Percentiles rank a stretch among this genome's conserved stretches.
Evolutionary conservation across 2,888 invertebrate genomes (phyloP).

Genomic region (Caenorhabditis sp.): DNA sequence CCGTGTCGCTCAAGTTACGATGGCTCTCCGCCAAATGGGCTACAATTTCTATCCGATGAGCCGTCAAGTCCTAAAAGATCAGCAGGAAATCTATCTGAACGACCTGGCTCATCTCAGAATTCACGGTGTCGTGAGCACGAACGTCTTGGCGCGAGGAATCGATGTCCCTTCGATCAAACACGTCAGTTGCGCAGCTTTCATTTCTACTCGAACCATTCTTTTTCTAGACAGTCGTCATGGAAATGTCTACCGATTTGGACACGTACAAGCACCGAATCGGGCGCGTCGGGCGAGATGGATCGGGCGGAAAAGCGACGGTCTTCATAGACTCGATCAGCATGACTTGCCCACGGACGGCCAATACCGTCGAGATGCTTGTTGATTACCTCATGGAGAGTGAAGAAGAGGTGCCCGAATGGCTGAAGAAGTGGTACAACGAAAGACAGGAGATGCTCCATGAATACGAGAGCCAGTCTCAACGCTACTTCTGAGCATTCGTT

Average conservation of each 20-base stretch:
- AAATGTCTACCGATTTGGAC: slow-evolving; percentile 42
- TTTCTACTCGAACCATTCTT: not conserved
- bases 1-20: slow-evolving; percentile 19
- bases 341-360: not conserved
- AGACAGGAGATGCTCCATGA: not conserved
- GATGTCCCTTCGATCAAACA: slow-evolving; percentile 45
- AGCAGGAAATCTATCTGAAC: slow-evolving; percentile 21
- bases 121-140: slow-evolving; percentile 53
- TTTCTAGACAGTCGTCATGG: slow-evolving; percentile 54
- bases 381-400: slow-evolving; percentile 11
- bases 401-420: slow-evolving; percentile 16
- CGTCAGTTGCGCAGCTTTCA: slow-evolving; percentile 19
- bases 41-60: slow-evolving; percentile 43
- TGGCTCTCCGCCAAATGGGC: slow-evolving; percentile 18
- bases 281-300: slow-evolving; percentile 45
- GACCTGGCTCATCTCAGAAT: slow-evolving; percentile 25
- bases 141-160: slow-evolving; percentile 51
- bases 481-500: too few relatives aligned
- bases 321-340: slow-evolving; percentile 7
- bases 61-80: slow-evolving; percentile 10
- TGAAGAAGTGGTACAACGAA: not conserved
- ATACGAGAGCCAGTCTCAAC: not conserved
- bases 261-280: slow-evolving; percentile 52
- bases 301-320: slow-evolving; percentile 43
- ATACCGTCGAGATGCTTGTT: slow-evolving; percentile 7